Percentiles rank a stretch among this genome's conserved stretches.
These are phyloP conservation scores for Montipora efflorescens DNA, from an alignment of 64 coral and sea anemone genomes.

Conservation along the genomic window DNA sequence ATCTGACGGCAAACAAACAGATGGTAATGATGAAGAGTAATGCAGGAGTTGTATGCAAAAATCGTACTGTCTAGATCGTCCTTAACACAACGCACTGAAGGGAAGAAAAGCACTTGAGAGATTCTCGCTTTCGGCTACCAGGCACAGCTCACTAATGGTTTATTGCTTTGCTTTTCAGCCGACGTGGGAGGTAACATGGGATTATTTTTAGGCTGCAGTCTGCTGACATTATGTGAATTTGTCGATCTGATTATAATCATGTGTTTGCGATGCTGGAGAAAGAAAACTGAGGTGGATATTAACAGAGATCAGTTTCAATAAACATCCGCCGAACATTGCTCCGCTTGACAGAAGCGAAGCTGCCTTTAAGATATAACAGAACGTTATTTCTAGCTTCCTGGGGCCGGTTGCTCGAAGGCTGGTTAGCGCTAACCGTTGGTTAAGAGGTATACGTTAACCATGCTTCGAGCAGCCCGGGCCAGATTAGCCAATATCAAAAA, in stretches of 20 bases:
- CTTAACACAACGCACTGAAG: neutral
- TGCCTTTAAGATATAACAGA: too few relatives aligned
- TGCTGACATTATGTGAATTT: slow-evolving; percentile 48
- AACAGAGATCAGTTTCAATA: neutral
- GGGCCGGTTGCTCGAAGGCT: too few relatives aligned
- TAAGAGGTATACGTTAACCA: too few relatives aligned
- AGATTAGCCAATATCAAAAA: too few relatives aligned
- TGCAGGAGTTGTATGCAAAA: too few relatives aligned
- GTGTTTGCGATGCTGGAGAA: slow-evolving; percentile 39
- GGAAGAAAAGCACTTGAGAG: neutral
- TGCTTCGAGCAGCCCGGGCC: too few relatives aligned
- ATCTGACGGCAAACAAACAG: too few relatives aligned
- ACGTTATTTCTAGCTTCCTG: too few relatives aligned
- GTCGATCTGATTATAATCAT: slow-evolving; percentile 48
- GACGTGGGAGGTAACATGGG: slow-evolving; percentile 49
- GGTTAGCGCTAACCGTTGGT: too few relatives aligned
- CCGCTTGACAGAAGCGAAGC: too few relatives aligned
- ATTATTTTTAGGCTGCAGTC: slow-evolving; percentile 50
- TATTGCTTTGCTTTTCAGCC: neutral
- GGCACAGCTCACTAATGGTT: neutral
- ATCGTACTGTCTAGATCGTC: too few relatives aligned
- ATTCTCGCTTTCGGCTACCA: neutral
- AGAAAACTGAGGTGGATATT: neutral
- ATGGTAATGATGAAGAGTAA: too few relatives aligned
- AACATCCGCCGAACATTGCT: neutral